Evolutionary conservation across 2,888 invertebrate genomes (phyloP).

Genomic region (Bellardia pandia): DNA sequence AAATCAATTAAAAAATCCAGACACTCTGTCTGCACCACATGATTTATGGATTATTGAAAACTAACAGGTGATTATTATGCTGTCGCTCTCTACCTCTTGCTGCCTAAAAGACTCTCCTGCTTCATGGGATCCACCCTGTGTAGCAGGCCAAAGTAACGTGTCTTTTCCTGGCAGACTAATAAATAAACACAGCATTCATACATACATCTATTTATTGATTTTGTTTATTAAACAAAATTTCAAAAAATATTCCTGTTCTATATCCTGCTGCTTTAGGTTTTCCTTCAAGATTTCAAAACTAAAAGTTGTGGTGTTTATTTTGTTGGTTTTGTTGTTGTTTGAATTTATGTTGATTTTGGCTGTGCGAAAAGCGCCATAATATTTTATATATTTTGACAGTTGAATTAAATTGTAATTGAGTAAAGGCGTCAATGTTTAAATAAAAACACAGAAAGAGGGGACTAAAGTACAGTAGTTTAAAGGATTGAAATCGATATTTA

Average conservation of each 20-base stretch:
- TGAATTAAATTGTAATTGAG: constrained; percentile 60
- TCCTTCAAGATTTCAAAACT: not conserved
- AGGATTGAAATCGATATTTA: not conserved
- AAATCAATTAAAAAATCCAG: constrained; percentile 64
- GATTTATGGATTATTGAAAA: constrained; percentile 66
- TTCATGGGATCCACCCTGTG: not conserved
- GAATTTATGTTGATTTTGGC: constrained; percentile 40
- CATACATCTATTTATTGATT: constrained; percentile 46
- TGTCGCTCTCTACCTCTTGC: not conserved
- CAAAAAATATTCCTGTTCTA: constrained; percentile 2
- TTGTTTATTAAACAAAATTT: constrained; percentile 45
- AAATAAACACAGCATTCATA: not conserved
- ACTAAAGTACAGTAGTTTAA: not conserved
- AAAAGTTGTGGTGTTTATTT: not conserved
- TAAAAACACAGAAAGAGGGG: not conserved
- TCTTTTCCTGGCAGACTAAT: constrained; percentile 21
- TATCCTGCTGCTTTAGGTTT: constrained; percentile 22
- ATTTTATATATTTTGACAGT: constrained; percentile 64
- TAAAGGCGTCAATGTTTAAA: constrained; percentile 35
- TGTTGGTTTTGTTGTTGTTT: not conserved
- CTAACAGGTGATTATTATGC: constrained; percentile 69
- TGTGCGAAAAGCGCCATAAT: constrained; percentile 65
- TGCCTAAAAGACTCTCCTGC: not conserved
- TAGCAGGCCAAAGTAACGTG: not conserved
- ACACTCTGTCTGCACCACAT: constrained; percentile 63